Evolutionary conservation across 2,888 invertebrate genomes (phyloP), one percentile per base, ranked within the genome.

Genomic region (Melipona beecheii): DNA sequence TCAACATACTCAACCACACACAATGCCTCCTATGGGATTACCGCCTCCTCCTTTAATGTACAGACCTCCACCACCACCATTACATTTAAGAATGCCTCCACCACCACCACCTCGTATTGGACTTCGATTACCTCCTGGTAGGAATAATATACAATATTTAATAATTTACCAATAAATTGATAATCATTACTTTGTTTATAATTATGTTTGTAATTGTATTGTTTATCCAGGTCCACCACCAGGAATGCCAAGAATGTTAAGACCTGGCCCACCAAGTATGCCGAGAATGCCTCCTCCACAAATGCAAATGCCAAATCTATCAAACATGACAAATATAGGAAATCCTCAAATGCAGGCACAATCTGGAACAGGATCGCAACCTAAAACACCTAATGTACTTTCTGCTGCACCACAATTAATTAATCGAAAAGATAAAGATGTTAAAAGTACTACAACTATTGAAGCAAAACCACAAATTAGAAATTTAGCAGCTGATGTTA

Each of bases 381-480:
- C 95, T 1, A 94, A 94, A 75, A 95, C 95, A 17, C 96, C 97
- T 2, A 97, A 97, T 88, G 97, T 98, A 50, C 95, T 98, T 36
- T 96, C 97, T 17, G 98, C 98, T 1, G 98, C 97, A 0, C 98
- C 98, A 21, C 98, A 97, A 92, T 96, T 98, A 52, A 97, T 98
- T 91, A 96, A 96, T 87, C 96, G 97, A 84, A 96, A 96, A 90
- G 97, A 96, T 83, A 96, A 96, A 1, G 95, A 96, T 66, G 96
- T 95, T 58, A 95, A 96, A 93, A 96, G 96, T 60, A 95, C 95
- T 21, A 97, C 98, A 27, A 99, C 98, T 0, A 99, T 99, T 89
- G 97, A 98, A 90, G 99, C 99, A 0, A 99, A 99, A 93, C 99
- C 99, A 0, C 99, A 99, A 95, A 98, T 99, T 87, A 96, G 98